phyloP scores from a whole-genome alignment of 2,113 vertebrate genomes.

The Formicarius rufipectus region DNA sequence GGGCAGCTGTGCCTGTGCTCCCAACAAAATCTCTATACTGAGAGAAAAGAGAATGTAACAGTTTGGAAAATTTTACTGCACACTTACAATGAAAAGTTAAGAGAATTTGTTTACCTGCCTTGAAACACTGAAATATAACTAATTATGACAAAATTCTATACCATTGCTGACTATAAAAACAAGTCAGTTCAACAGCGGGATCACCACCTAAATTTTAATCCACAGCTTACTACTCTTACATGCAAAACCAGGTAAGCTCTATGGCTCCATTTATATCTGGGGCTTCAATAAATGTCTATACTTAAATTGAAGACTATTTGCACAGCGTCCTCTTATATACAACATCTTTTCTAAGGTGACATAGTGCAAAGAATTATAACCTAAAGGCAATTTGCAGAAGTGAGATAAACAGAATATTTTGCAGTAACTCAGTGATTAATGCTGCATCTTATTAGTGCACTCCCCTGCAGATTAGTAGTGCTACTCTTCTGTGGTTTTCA shows the following conservation, averaged over 20 bases:
- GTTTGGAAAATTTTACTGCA: neutral
- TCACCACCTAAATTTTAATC: neutral
- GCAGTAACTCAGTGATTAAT: constrained; percentile 32
- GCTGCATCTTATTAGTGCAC: neutral
- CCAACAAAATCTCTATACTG: neutral
- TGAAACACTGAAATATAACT: neutral
- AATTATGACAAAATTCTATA: neutral
- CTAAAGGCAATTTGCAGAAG: neutral
- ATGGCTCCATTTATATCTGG: neutral
- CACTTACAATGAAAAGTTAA: neutral
- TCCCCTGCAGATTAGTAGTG: neutral
- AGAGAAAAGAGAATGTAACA: neutral
- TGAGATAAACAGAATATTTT: constrained; percentile 23
- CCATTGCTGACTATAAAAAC: neutral
- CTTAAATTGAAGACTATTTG: neutral
- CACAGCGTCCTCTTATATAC: neutral
- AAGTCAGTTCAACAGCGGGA: neutral
- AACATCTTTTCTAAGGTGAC: neutral
- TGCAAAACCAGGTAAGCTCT: neutral
- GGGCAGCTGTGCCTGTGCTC: neutral
- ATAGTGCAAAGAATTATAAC: neutral
- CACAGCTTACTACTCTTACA: neutral
- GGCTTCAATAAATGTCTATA: neutral
- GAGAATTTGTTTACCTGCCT: neutral
- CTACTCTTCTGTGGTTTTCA: neutral